phyloP scores from a whole-genome alignment of 2,797 vertebrate genomes.

The Masticophis lateralis region DNA sequence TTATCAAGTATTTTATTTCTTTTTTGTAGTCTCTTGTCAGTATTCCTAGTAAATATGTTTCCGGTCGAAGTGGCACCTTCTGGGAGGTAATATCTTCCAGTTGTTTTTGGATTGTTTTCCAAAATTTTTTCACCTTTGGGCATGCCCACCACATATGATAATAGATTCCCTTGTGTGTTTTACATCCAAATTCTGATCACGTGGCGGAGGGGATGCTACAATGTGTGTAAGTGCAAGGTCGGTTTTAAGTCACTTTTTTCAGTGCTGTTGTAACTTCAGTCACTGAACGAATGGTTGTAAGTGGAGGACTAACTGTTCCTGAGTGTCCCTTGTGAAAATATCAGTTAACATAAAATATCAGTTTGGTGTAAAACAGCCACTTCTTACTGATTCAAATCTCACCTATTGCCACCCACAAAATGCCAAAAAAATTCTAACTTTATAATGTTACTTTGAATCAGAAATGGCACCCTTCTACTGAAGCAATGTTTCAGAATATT shows the following conservation, averaged over 20 bases:
- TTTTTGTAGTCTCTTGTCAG: no score
- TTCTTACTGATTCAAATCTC: not conserved
- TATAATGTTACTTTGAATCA: not conserved
- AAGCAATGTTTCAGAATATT: not conserved
- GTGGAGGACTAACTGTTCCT: no score
- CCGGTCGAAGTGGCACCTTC: no score
- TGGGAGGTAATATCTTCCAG: no score
- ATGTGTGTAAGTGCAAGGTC: not conserved
- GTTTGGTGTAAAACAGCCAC: not conserved
- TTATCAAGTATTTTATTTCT: no score
- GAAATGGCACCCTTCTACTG: not conserved
- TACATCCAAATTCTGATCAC: not conserved
- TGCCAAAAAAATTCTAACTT: not conserved
- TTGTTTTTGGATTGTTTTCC: no score
- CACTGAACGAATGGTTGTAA: not conserved
- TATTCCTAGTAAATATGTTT: no score
- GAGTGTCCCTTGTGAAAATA: not conserved
- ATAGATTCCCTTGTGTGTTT: no score
- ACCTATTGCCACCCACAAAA: not conserved
- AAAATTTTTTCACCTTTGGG: no score
- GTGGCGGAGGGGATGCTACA: not conserved
- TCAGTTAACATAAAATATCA: not conserved
- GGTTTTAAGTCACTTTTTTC: not conserved
- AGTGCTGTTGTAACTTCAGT: not conserved
- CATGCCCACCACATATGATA: no score